Evolutionary conservation across 2,888 invertebrate genomes (phyloP), one percentile per base, ranked within the genome.

Genomic region (Protonemura montana): DNA sequence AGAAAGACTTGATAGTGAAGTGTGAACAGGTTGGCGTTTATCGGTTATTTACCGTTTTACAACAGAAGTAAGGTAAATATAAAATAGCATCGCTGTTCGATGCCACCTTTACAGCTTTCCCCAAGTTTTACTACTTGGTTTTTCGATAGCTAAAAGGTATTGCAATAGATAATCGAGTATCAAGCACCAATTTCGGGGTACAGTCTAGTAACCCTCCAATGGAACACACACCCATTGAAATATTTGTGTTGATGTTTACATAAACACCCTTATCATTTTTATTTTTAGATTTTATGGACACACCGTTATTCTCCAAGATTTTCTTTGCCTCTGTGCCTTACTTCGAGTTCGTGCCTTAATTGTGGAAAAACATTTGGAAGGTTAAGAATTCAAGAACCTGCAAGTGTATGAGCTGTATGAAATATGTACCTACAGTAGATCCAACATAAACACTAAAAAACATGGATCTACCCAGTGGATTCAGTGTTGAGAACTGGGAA

Each of bases 1-100:
- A 59, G 59, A 59, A 13, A 59, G 29, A n/a, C 59, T 59, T 41
- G 59, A 25, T 42, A 30, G 28, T 86, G 77, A 77, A 83, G 83
- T 76, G 80, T 30, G 87, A 87, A 87, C 87, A 87, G 87, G 86
- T 87, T 87, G 87, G 87, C 86, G 87, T 87, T 84, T 76, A 86
- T 87, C 83, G n/a, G 41, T 42, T 29, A 30, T 82, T 29, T 82
- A 28, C 82, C 78, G 29, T 78, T 59, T 59, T 21, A 59, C 59
- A 59, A 21, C 59, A 59, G 7, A 59, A 59, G 59, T 59, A 59
- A 59, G 59, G 59, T 59, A 59, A 59, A 59, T 59, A 59, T 21
- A 10, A 21, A 59, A 59, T 59, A 21, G 21, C 13, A 16, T 59
- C 59, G 16, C 59, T 59, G 59, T 59, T 59, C 21, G 21, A 21